Evolutionary conservation across 2,113 vertebrate genomes (phyloP).

Genomic region (Prionailurus viverrinus): DNA sequence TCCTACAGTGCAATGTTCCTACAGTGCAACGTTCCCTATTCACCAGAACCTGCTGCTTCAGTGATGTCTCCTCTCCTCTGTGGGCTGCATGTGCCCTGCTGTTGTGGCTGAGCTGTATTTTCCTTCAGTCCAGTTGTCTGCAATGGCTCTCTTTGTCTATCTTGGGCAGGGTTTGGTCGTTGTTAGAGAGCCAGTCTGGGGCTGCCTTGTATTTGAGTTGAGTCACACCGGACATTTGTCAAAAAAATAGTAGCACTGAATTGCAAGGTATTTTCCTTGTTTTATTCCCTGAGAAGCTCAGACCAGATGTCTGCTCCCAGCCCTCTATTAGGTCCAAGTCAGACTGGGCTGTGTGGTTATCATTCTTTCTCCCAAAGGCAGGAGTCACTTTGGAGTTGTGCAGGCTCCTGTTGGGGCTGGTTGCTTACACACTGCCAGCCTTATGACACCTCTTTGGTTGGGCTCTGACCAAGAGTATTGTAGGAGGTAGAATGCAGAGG

Average conservation of each 20-base stretch:
- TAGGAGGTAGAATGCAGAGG: not conserved
- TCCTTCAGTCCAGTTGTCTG: not conserved
- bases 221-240: not conserved
- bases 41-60: not conserved
- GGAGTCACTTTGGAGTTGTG: not conserved
- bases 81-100: not conserved
- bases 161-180: not conserved
- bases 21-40: not conserved
- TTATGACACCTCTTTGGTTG: not conserved
- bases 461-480: not conserved
- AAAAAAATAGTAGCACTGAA: not conserved
- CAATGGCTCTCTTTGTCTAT: not conserved
- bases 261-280: not conserved
- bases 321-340: not conserved
- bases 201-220: not conserved
- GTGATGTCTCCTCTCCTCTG: not conserved
- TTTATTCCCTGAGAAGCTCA: not conserved
- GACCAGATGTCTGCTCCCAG: not conserved
- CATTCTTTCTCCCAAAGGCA: not conserved
- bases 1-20: not conserved
- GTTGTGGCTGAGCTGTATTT: not conserved
- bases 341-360: not conserved
- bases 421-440: not conserved
- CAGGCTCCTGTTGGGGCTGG: not conserved
- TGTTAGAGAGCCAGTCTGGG: not conserved